Base-by-base conservation (phyloP, 2,113 vertebrate species). In the Astatotilapia flaviijosephi region DNA sequence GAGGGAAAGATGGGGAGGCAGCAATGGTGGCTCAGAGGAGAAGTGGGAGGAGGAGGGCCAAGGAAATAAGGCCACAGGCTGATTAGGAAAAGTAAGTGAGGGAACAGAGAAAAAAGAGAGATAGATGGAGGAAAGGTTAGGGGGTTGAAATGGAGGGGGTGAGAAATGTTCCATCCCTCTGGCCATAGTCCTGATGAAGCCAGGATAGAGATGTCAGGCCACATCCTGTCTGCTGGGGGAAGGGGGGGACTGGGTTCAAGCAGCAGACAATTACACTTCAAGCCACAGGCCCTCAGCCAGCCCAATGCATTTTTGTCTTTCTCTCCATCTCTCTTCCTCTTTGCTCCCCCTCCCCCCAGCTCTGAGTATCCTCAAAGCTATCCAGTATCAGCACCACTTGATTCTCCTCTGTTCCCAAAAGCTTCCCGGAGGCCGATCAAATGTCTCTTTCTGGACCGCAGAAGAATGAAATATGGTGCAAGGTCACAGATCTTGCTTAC, bases 401-500 rank as follows among this genome's bases (percentile, higher is more conserved):
- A 92, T 88, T 88, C 89, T 94, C 82, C 80, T 91, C 82, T 83
- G 80, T 83, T 91, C 88, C 91, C 88, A 80, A 88, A 92, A 84
- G 79, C 88, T 93, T 95, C 95, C 94, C 89, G 13, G 56, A 91
- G 92, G 93, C 93, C 42, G 94, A 95, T 96, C 88, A 21, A 90
- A 91, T 97, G 93, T 95, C 93, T 84, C 60, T 89, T 65, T 85
- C 83, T 21, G 75, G 90, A 93, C 87, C 65, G 9, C 90, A 80
- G 82, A 84, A 83, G 85, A 84, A 87, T 45, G 11, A 83, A 85
- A 88, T 51, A 58, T n/a, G 82, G 91, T 89, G 31, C 95, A 96
- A 96, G 94, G 96, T 96, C 95, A 95, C 42, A 37, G 73, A 90
- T 86, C 90, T 93, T 56, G 3, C 80, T 93, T 89, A 89, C 92